Conservation (phyloP, 2,797 vertebrate species). For the Buphagus erythrorhynchus region DNA sequence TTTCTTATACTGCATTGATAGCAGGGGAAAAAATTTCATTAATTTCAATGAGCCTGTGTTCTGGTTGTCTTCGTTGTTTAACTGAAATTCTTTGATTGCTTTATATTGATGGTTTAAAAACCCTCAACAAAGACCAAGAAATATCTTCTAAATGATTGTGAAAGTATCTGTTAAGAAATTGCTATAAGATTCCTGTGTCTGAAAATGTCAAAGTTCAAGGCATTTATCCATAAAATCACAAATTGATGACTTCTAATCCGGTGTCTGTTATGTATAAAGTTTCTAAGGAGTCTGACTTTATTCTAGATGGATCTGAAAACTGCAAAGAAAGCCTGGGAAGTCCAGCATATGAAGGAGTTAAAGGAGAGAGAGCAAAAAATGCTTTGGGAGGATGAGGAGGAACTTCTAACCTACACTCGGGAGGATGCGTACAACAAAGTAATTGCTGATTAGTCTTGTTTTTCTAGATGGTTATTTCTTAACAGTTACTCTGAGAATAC, state of each 20-base stretch:
- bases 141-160: not conserved
- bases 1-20: not conserved
- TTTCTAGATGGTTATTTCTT: not conserved
- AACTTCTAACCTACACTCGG: slow-evolving; percentile 91
- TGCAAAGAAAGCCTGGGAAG: slow-evolving; percentile 88
- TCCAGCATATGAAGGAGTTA: slow-evolving; percentile 83
- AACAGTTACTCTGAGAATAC: not conserved
- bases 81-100: not conserved
- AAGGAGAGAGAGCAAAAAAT: slow-evolving; percentile 84
- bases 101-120: not conserved
- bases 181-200: not conserved
- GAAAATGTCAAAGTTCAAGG: not conserved
- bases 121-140: not conserved
- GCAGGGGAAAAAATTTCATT: rapidly evolving
- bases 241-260: not conserved
- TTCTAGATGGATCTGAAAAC: slow-evolving; percentile 80
- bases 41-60: not conserved
- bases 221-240: not conserved
- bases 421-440: slow-evolving; percentile 96
- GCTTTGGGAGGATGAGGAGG: slow-evolving; percentile 85
- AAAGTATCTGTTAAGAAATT: not conserved
- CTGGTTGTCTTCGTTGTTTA: not conserved
- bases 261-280: not conserved
- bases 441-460: not conserved
- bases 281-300: not conserved